Evolutionary conservation across 2,797 vertebrate genomes (phyloP), one percentile per base, ranked within the genome.

Genomic region (Malacoraja senta): DNA sequence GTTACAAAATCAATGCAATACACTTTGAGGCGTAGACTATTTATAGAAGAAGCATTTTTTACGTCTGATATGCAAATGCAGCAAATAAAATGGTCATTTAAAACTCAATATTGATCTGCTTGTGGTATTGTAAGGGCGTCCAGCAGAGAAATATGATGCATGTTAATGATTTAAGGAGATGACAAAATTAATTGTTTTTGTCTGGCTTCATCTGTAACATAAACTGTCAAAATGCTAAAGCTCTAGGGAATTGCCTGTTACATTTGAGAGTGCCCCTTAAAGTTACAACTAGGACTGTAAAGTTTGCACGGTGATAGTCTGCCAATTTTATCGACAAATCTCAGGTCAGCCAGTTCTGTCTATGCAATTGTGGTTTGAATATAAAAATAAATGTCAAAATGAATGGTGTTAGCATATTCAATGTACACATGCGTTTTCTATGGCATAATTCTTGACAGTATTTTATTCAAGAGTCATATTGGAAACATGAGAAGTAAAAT

Each of bases 101-200:
- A 71, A 91, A 68, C 13, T 68, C 86, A 68, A 9, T 35, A 24
- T 91, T 61, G 81, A 26, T 26, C 21, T 38, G 63, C 0, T 90
- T 35, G 32, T 91, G 88, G 19, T 7, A 68, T 72, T 68, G 32
- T 32, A 91, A 63, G 21, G 63, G 13, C 21, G 35, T 19, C 35
- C 21, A 71, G 65, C 61, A 68, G 32, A 68, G 24, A 84, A 84
- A 68, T 68, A 3, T 24, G 19, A 91, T 71, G 68, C 68, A 21
- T 38, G 65, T 71, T 71, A 38, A 90, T 71, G 15, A 38, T 65
- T 90, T 19, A 24, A 9, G 63, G 32, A 3, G 65, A 68, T n/a
- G 21, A 90, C 61, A n/a, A 90, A 71, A 91, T 91, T 17, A 91
- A 91, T 91, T 71, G 17, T 72, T 68, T n/a, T 21, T 91, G 6